Evolutionary conservation across 2,888 invertebrate genomes (phyloP).

Genomic region (Anthophora plumipes): DNA sequence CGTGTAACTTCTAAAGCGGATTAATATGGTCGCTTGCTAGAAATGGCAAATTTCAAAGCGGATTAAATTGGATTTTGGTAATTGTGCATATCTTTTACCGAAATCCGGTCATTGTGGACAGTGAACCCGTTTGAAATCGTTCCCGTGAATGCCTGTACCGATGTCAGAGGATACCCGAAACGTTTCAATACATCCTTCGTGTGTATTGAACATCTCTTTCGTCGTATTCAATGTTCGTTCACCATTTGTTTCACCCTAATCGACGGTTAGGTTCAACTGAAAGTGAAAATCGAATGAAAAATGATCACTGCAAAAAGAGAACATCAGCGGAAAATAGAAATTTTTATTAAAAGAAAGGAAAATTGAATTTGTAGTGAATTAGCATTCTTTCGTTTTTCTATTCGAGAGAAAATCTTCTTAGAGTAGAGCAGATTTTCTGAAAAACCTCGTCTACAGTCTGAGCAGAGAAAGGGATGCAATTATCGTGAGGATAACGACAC

Average conservation of each 20-base stretch:
- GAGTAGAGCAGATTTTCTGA: too few relatives aligned
- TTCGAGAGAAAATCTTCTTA: too few relatives aligned
- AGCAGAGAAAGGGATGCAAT: not conserved
- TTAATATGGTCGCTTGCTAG: not conserved
- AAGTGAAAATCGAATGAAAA: not conserved
- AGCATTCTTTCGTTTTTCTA: too few relatives aligned
- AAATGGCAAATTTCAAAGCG: not conserved
- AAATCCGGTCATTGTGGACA: slow-evolving; percentile 1
- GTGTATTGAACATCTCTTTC: slow-evolving; percentile 1
- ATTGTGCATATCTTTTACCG: slow-evolving; percentile 4
- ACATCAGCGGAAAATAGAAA: too few relatives aligned
- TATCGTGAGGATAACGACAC: not conserved
- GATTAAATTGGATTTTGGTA: slow-evolving; percentile 5
- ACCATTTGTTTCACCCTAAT: not conserved
- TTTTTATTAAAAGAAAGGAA: too few relatives aligned
- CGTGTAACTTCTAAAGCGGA: not conserved
- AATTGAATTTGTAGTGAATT: too few relatives aligned
- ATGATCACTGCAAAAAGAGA: not conserved
- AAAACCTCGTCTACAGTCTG: too few relatives aligned
- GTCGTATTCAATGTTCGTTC: not conserved
- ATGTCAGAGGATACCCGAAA: not conserved
- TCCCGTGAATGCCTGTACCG: not conserved
- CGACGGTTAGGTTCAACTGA: too few relatives aligned
- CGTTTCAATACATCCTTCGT: not conserved
- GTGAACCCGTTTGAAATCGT: not conserved